These are phyloP conservation scores for Pteria penguin DNA, from an alignment of 2,888 invertebrate genomes.

Conservation along the genomic window DNA sequence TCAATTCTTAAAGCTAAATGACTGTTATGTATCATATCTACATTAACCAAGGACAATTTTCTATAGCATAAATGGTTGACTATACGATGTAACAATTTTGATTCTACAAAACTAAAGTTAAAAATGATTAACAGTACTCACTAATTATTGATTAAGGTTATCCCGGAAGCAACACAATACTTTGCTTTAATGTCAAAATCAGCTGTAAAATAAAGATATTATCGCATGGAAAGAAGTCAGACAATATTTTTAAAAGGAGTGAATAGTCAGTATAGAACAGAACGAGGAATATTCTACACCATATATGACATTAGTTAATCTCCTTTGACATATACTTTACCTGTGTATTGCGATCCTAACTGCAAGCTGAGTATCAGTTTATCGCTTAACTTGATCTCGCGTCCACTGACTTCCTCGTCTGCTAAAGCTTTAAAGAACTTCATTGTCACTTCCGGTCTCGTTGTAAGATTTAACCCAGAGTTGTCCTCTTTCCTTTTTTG, in stretches of 20 bases:
- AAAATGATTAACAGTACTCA: no score
- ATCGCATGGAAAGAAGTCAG: not conserved
- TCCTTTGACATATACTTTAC: no score
- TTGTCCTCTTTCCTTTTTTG: slow-evolving; percentile 46
- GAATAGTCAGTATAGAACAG: no score
- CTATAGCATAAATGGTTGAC: no score
- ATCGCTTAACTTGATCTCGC: slow-evolving; percentile 54
- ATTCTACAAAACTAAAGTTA: no score
- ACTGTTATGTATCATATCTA: no score
- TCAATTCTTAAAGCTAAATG: no score
- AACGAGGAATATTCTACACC: no score
- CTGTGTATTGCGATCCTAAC: slow-evolving; percentile 42
- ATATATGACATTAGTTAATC: no score
- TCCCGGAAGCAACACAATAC: slow-evolving; percentile 49
- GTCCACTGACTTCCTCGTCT: slow-evolving; percentile 52
- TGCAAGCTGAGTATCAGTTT: slow-evolving; percentile 50
- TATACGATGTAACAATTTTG: no score
- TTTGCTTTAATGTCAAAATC: slow-evolving; percentile 58
- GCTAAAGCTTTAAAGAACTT: slow-evolving; percentile 53
- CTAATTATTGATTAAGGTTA: slow-evolving; percentile 53
- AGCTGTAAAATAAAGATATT: slow-evolving; percentile 38
- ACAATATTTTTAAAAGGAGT: no score
- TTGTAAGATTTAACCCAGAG: slow-evolving; percentile 48
- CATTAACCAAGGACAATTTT: no score
- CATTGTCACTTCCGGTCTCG: slow-evolving; percentile 50